Percentiles rank a stretch among this genome's conserved stretches.
phyloP scores from a whole-genome alignment of 2,797 vertebrate genomes.

The Mormyrus hasselquistii region DNA sequence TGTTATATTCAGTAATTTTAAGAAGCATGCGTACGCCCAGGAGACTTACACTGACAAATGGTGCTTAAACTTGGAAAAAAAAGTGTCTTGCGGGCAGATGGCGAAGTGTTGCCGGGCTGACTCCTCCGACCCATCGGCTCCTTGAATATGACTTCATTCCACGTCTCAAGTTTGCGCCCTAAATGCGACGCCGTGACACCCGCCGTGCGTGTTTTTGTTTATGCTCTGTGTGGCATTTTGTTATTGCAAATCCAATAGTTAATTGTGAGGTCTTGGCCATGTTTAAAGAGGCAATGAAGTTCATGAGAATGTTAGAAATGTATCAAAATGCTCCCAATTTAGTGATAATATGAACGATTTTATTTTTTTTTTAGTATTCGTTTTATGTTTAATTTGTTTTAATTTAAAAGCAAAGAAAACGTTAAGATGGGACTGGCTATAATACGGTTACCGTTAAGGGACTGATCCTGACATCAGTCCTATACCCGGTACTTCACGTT shows the following conservation, averaged over 20 bases:
- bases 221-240: not conserved
- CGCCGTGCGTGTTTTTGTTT: not conserved
- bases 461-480: slow-evolving; percentile 26
- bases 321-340: too few relatives aligned
- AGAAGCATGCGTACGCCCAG: not conserved
- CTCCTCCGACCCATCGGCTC: not conserved
- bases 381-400: not conserved
- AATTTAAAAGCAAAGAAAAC: not conserved
- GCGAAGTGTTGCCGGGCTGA: not conserved
- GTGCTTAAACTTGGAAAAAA: not conserved
- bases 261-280: not conserved
- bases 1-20: not conserved
- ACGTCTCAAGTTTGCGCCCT: not conserved
- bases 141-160: not conserved
- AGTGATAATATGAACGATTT: not conserved
- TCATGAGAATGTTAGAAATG: not conserved
- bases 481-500: slow-evolving; percentile 30
- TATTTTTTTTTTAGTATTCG: not conserved
- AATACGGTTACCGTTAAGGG: slow-evolving; percentile 22
- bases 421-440: not conserved
- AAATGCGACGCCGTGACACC: not conserved
- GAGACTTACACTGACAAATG: slow-evolving; percentile 4
- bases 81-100: not conserved
- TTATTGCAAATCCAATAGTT: not conserved
- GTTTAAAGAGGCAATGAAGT: not conserved